Base-by-base conservation (phyloP, 2,797 vertebrate genomes). In the Labeo calbasu region DNA sequence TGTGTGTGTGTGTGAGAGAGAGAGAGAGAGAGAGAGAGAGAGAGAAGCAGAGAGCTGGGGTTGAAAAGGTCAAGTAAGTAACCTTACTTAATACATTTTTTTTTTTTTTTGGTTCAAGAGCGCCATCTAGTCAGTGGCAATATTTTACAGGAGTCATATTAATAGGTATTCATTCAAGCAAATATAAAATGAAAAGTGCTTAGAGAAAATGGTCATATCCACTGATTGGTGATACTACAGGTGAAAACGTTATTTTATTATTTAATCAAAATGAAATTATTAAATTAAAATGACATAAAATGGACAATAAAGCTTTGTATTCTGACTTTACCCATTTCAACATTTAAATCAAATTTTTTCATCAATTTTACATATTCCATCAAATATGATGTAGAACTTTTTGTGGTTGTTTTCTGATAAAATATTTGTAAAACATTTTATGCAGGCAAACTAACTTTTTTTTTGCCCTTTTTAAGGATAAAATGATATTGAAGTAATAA, bases 61-160 rank as follows among this genome's bases (percentile, higher is more conserved):
- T 46, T 10, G 17, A 77, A 53, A 46, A 32, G 76, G 68, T 63
- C 78, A 84, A 19, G 55, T 79, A 28, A 51, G 48, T 75, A 55
- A 75, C 21, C 40, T 55, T 43, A 50, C 12, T 11, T 0, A 11
- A 61, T 21, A 63, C 14, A 17, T 32, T 11, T 63, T 23, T 23
- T 1, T 23, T 9, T 1, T 68, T 66, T 70, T 77, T 77, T 85
- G 40, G 72, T 77, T 63, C 43, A 77, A 77, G 53, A 69, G 79
- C 65, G 84, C 79, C 73, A 82, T 85, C 79, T 85, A 85, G 84
- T 77, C 46, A 77, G 28, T 48, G 6, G 25, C 43, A 71, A 32
- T 36, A 75, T 53, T 76, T 76, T 57, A 1, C 40, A 43, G 5
- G 17, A 73, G 17, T 73, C 17, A 21, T n/a, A 59, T 23, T n/a